phyloP scores from a whole-genome alignment of 2,888 invertebrate species.

The Halictus ligatus region DNA sequence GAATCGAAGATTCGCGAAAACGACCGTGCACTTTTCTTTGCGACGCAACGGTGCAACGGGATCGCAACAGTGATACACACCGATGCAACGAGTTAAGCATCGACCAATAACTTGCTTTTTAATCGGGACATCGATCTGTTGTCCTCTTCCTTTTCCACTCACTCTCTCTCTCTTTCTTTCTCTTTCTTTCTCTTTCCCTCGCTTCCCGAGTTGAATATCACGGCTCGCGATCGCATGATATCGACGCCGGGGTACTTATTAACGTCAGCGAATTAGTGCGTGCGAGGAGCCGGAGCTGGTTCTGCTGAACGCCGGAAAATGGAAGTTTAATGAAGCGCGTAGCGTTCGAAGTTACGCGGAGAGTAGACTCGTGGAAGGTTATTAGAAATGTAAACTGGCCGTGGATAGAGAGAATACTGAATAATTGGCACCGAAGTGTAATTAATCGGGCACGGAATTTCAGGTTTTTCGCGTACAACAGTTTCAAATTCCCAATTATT shows the following conservation, averaged over 20 bases:
- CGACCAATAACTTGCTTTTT: constrained; percentile 24
- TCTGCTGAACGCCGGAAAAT: constrained; percentile 1
- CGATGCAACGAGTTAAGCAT: constrained; percentile 6
- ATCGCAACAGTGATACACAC: constrained; percentile 19
- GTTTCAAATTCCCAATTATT: constrained; percentile 10
- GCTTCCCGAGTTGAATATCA: background rate
- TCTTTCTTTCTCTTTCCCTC: background rate
- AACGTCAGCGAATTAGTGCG: constrained; percentile 24
- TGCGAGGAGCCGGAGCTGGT: constrained; percentile 6
- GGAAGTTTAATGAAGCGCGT: constrained; percentile 41
- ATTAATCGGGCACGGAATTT: constrained; percentile 20
- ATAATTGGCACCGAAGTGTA: constrained; percentile 9
- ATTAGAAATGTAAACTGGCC: constrained; percentile 14
- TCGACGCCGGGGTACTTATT: background rate
- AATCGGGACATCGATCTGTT: background rate
- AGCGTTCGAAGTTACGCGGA: constrained; percentile 11
- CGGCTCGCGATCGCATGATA: constrained; percentile 14
- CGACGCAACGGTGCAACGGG: background rate
- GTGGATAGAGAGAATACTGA: background rate
- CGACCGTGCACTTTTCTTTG: constrained; percentile 8
- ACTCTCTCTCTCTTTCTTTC: background rate
- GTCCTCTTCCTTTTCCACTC: background rate
- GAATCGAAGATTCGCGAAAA: constrained; percentile 25
- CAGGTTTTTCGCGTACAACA: background rate
- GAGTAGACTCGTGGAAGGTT: background rate